phyloP scores from a whole-genome alignment of 2,113 vertebrate genomes.

The Chloropsis cyanopogon region DNA sequence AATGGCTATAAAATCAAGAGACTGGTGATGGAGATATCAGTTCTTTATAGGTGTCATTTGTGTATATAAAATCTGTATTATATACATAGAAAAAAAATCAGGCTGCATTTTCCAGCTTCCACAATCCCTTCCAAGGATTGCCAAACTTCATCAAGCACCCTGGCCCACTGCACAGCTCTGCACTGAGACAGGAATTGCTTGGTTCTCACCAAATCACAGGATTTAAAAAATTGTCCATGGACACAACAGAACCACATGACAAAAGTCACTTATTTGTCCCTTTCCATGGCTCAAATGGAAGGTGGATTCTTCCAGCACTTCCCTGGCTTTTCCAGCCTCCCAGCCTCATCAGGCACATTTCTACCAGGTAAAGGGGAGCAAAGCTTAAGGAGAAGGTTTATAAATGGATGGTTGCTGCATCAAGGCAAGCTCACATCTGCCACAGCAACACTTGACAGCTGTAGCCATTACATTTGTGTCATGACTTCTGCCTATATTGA shows the following conservation, averaged over 20 bases:
- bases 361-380: not conserved
- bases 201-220: not conserved
- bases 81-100: not conserved
- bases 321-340: not conserved
- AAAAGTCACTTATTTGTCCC: not conserved
- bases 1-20: not conserved
- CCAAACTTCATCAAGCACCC: not conserved
- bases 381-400: not conserved
- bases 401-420: not conserved
- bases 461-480: not conserved
- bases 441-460: not conserved
- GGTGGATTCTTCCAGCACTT: not conserved
- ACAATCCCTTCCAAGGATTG: not conserved
- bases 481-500: not conserved
- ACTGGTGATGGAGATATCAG: not conserved
- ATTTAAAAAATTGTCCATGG: not conserved
- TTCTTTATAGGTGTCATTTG: not conserved
- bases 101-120: not conserved
- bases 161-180: not conserved
- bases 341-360: not conserved
- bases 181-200: not conserved
- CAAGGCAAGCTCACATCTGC: not conserved
- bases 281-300: not conserved
- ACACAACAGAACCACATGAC: not conserved
- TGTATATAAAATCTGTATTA: not conserved